Conservation (phyloP, 2,797 vertebrate species). For the Lacerta viridis region DNA sequence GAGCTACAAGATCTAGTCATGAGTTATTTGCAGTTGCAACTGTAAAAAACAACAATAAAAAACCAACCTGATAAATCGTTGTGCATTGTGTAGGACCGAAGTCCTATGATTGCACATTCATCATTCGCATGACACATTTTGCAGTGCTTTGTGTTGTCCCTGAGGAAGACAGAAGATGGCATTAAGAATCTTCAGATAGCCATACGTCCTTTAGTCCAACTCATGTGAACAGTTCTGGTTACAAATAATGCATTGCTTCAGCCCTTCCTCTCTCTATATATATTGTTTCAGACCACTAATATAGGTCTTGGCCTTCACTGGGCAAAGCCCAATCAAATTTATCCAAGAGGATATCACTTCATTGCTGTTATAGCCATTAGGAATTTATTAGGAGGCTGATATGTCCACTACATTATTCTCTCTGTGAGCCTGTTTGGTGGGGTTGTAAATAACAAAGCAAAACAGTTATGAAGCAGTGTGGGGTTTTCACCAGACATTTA, state of each 20-base stretch:
- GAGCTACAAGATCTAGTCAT: neutral
- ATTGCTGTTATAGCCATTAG: neutral
- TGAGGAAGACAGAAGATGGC: slow-evolving; percentile 13
- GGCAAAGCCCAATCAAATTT: slow-evolving; percentile 7
- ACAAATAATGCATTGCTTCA: slow-evolving; percentile 9
- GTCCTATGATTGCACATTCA: neutral
- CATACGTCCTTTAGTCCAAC: neutral
- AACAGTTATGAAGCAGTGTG: neutral
- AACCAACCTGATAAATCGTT: neutral
- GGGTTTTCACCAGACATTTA: neutral
- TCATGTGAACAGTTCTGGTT: neutral
- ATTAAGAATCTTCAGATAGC: slow-evolving; percentile 24
- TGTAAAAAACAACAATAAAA: neutral
- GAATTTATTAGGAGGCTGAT: slow-evolving; percentile 12
- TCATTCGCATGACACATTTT: neutral
- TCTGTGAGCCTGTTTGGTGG: neutral
- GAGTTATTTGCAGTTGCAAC: slow-evolving; percentile 9
- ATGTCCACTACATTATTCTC: neutral
- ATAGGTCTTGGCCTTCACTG: neutral
- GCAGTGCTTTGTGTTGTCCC: neutral
- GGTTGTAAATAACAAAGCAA: slow-evolving; percentile 5
- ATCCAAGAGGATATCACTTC: neutral
- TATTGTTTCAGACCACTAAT: neutral
- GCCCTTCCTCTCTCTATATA: neutral
- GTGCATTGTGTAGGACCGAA: slow-evolving; percentile 10